Evolutionary conservation across 30 jellyfish, hydroid and myxozoan genomes (phyloP).

Genomic region (Hydractinia symbiolongicarpus): DNA sequence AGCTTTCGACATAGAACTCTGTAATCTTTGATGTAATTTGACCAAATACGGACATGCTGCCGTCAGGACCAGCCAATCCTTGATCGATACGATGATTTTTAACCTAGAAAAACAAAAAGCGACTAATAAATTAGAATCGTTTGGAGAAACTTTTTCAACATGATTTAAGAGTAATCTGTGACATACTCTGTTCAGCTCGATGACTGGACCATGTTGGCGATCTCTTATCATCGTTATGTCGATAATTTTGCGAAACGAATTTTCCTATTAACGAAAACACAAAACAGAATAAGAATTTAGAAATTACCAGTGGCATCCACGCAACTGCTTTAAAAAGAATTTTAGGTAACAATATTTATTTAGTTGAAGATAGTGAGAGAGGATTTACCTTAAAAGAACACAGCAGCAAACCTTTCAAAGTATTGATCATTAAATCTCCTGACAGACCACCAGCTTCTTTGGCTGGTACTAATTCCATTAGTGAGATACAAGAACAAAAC

Average conservation of each 20-base stretch:
- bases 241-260: slow-evolving; percentile 58
- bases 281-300: neutral
- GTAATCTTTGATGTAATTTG: slow-evolving; percentile 61
- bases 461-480: slow-evolving; percentile 25
- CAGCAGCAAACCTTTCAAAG: slow-evolving; percentile 26
- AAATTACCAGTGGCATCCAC: neutral
- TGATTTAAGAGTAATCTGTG: too few species aligned
- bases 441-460: neutral
- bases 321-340: neutral
- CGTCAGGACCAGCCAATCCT: slow-evolving; percentile 65
- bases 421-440: slow-evolving; percentile 24
- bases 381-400: slow-evolving; percentile 31
- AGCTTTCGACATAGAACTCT: slow-evolving; percentile 50
- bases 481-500: slow-evolving; percentile 55
- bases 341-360: neutral
- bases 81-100: slow-evolving; percentile 53
- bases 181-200: slow-evolving; percentile 72
- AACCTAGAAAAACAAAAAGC: slow-evolving; percentile 39
- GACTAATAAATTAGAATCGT: neutral
- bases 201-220: slow-evolving; percentile 87
- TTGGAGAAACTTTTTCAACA: neutral
- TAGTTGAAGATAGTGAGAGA: too few species aligned
- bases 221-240: slow-evolving; percentile 75
- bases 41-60: slow-evolving; percentile 64
- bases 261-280: slow-evolving; percentile 35